Evolutionary conservation across 2,797 vertebrate genomes (phyloP), one percentile per base, ranked within the genome.

Genomic region (Carapus acus): DNA sequence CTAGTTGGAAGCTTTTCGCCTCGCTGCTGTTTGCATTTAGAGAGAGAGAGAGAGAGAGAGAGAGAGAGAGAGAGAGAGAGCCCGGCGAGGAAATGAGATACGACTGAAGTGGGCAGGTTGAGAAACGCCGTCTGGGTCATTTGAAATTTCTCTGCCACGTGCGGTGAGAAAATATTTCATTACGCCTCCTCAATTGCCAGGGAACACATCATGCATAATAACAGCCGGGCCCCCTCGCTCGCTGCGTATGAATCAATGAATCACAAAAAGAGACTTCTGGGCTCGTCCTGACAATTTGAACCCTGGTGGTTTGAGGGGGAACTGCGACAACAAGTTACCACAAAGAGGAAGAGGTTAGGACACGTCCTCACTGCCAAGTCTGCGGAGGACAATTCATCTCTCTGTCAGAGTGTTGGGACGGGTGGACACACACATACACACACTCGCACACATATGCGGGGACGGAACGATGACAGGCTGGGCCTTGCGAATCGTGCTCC

Each of bases 1-100:
- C 5, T 27, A 42, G 43, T 67, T 51, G 37, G 24, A n/a, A 69
- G 37, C 36, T 63, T 55, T 50, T 63, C 52, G 56, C 22, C 14
- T 2, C 39, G 47, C 24, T 69, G 31, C 40, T 44, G 43, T 65
- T 44, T 27, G 43, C 23, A 49, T 60, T 55, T 43, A 52, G 33
- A 41, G 49, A 62, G 17, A 12, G n/a, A n/a, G n/a, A n/a, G n/a
- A n/a, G n/a, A n/a, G n/a, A n/a, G n/a, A n/a, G n/a, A n/a, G n/a
- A n/a, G n/a, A n/a, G n/a, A n/a, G n/a, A n/a, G n/a, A n/a, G n/a
- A n/a, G n/a, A 19, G 33, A 40, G 7, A 23, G 27, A 17, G 23
- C 15, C 40, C 19, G 33, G 21, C 62, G 43, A 44, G 51, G 39
- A 23, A 52, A 31, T 56, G 36, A 49, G 38, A 33, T 40, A 1